Evolutionary conservation across 2,888 invertebrate species (phyloP), one percentile per base, ranked within the genome.

Genomic region (Eudasyphora cyanicolor): DNA sequence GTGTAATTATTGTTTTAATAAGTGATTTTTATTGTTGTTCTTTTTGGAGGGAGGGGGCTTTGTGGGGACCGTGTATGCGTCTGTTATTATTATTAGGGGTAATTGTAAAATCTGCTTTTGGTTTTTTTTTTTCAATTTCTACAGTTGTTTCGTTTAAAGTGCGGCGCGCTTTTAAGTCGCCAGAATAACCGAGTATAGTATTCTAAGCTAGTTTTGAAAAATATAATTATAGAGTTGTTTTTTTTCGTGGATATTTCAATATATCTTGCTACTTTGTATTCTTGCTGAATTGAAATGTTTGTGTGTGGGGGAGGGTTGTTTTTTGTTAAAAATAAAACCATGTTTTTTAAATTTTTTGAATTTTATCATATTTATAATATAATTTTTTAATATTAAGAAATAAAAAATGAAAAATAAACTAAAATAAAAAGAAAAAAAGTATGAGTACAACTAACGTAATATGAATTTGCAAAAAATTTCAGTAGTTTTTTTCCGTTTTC

Each of bases 401-500:
- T 85, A 84, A 82, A 80, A 85, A 82, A 86, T 85, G 84, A 85
- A 86, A 86, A 82, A 85, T 85, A 86, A 86, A 86, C 84, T 83
- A 85, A 85, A 82, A 80, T 76, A 69, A 80, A 84, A 85, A 86
- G 86, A 84, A 71, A 70, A 84, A 86, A 85, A 86, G 87, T 86
- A 87, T 87, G 86, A 87, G 86, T 88, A 87, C 86, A 87, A 87
- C 87, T 87, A 87, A 87, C 87, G 87, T 87, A 87, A 86, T 86
- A 86, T 87, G 85, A 85, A 84, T 87, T 87, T 87, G 86, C 85
- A 85, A 86, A 87, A 86, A 86, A 86, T 87, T 86, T 87, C 87
- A 86, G 84, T 85, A 81, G 82, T 86, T 85, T 85, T 85, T 81
- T 77, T 82, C 42, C 67, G 70, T 82, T 70, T 82, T 79, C 29